Evolutionary conservation across 1,140 invertebrate genomes (phyloP).

Genomic region (Scaptomyza montana): DNA sequence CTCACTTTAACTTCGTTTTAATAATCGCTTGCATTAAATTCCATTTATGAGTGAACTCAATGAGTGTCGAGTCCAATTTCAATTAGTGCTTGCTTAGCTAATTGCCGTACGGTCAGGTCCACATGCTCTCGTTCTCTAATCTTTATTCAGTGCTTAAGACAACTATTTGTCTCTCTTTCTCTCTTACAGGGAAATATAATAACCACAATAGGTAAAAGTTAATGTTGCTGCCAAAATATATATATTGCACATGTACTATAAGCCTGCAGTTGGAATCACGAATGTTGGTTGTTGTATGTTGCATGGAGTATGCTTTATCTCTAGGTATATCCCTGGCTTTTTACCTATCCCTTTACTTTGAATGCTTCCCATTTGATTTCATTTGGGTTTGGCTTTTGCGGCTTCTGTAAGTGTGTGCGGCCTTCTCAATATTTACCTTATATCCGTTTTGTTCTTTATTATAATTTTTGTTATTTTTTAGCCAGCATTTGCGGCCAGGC

Average conservation of each 20-base stretch:
- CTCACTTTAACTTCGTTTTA: background rate
- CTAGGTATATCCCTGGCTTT: background rate
- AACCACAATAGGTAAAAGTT: too few relatives aligned
- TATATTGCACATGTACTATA: slow-evolving; percentile 14
- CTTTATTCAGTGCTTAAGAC: background rate
- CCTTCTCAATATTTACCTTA: slow-evolving; percentile 24
- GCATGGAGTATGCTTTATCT: background rate
- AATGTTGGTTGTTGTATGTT: background rate
- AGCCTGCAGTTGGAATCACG: background rate
- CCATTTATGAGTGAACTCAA: slow-evolving; percentile 12
- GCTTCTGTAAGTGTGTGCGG: slow-evolving; percentile 34
- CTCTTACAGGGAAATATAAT: background rate
- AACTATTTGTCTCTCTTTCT: background rate
- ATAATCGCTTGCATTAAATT: slow-evolving; percentile 9
- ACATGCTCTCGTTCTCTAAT: background rate
- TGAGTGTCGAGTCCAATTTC: slow-evolving; percentile 5
- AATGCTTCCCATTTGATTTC: slow-evolving; percentile 71
- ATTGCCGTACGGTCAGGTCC: background rate
- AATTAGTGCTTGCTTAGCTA: slow-evolving; percentile 17
- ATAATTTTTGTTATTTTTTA: slow-evolving; percentile 13
- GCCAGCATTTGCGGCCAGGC: slow-evolving; percentile 44
- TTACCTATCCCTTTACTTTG: slow-evolving; percentile 2
- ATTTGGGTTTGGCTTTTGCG: slow-evolving; percentile 69
- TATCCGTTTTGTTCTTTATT: background rate
- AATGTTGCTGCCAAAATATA: background rate